A percentile compares a stretch with the other conserved stretches of the same genome.
These are phyloP conservation scores for Syrista parreyssii DNA, from an alignment of 2,888 invertebrate species.

Conservation along the genomic window DNA sequence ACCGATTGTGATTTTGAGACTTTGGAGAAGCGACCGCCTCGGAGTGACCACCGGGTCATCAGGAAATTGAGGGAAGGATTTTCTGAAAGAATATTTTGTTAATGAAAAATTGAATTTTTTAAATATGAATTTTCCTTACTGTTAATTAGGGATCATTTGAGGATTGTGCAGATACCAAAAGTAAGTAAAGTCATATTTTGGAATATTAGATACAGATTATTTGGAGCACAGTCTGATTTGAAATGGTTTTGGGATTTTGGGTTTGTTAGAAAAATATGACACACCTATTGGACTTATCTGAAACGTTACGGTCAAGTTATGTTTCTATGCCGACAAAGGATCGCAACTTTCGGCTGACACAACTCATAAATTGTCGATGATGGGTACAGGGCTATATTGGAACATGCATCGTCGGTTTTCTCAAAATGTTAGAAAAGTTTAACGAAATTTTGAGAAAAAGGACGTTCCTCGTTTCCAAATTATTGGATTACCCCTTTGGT, in stretches of 20 bases:
- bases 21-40: slow-evolving; percentile 1
- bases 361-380: slow-evolving; percentile 19
- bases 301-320: slow-evolving; percentile 17
- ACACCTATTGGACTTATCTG: slow-evolving; percentile 14
- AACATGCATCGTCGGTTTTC: slow-evolving; percentile 1
- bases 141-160: not conserved
- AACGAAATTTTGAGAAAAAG: not conserved
- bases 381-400: not conserved
- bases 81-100: not conserved
- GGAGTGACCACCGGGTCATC: not conserved
- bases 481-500: slow-evolving; percentile 4
- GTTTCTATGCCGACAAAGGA: slow-evolving; percentile 20
- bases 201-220: slow-evolving; percentile 19
- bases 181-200: not conserved
- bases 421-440: not conserved
- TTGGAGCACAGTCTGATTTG: slow-evolving; percentile 18
- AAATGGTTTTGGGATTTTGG: not conserved
- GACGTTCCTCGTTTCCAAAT: not conserved
- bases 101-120: not conserved
- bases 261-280: slow-evolving; percentile 18
- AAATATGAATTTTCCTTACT: not conserved
- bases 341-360: slow-evolving; percentile 18
- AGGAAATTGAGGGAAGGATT: not conserved
- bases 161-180: not conserved
- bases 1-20: slow-evolving; percentile 1